Evolutionary conservation across 2,888 invertebrate genomes (phyloP), one percentile per base, ranked within the genome.

Genomic region (Diloba caeruleocephala): DNA sequence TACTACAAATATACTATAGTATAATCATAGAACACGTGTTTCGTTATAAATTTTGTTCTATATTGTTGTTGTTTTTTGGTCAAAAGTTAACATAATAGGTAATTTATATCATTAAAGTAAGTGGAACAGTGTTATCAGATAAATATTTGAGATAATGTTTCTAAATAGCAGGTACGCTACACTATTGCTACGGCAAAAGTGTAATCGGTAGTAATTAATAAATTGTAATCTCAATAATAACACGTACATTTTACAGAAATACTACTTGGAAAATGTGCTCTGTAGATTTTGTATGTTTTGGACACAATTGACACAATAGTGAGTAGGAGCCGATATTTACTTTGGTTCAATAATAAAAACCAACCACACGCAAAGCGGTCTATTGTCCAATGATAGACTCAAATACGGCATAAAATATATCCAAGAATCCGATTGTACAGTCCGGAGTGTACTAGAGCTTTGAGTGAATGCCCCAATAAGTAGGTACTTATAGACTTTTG

Each of bases 381-480:
- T 17, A 41, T 48, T 33, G 53, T 17, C 21, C 25, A 44, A 34
- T 43, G 50, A 41, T 41, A 33, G 26, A 37, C 32, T 43, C 21
- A 57, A 64, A 60, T 69, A 56, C 54, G 49, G 37, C 59, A 57
- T 49, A 34, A 50, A 58, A 70, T 37, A 48, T 53, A 48, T 57
- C 42, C 53, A 14, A 39, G 19, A 45, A 52, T 52, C 44, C 38
- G 34, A 51, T 60, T 56, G 49, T 61, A 45, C 43, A 33, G 28
- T 32, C 36, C 46, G 52, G 44, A 69, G 52, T 72, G 44, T 65
- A 61, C 62, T 37, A 32, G 44, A 65, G 61, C 58, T 71, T 71
- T 56, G 67, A 75, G 62, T 63, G 75, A 79, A 73, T 64, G 71
- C 64, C 60, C 42, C 26, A 54, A 44, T 55, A 51, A 61, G 67